Evolutionary conservation across 2,113 vertebrate species (phyloP), one percentile per base, ranked within the genome.

Genomic region (Plotosus lineatus): DNA sequence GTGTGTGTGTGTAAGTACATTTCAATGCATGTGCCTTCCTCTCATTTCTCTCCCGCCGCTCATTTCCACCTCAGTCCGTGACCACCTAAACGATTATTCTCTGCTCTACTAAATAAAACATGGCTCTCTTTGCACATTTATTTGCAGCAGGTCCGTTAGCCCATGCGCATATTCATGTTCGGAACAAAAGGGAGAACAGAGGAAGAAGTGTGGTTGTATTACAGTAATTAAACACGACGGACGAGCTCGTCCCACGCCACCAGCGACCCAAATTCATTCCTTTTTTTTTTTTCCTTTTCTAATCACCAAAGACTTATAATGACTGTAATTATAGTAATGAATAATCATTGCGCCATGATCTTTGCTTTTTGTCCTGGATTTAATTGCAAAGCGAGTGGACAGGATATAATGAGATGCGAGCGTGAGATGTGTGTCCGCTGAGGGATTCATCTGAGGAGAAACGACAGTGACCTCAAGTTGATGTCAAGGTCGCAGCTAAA

Each of bases 311-410:
- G 81, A 90, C 73, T 77, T 69, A 51, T 90, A 89, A 91, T 82
- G 86, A 88, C 85, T 86, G 82, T 88, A 87, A 92, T 90, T 91
- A 91, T 83, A 89, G 88, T 87, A 92, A 87, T 90, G 89, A 90
- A 89, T 87, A 87, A 89, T 85, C 85, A 77, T 78, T 4, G 80
- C 83, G 82, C 78, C 38, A 77, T 88, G 89, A 90, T 88, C 82
- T 88, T 90, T 88, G 87, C 91, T 92, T 92, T 90, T 87, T 85
- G 75, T 82, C 51, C 80, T 10, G 63, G 73, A 68, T 66, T 74
- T 56, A 77, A 76, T 76, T 56, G 63, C 50, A 33, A 58, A 44
- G 61, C 60, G 33, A 60, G 73, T 56, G 33, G 73, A 40, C 73
- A 26, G 50, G 50, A 75, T 75, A 40, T 56, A 56, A 75, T 12